phyloP scores from a whole-genome alignment of 2,797 vertebrate genomes.

The Channallabes apus region DNA sequence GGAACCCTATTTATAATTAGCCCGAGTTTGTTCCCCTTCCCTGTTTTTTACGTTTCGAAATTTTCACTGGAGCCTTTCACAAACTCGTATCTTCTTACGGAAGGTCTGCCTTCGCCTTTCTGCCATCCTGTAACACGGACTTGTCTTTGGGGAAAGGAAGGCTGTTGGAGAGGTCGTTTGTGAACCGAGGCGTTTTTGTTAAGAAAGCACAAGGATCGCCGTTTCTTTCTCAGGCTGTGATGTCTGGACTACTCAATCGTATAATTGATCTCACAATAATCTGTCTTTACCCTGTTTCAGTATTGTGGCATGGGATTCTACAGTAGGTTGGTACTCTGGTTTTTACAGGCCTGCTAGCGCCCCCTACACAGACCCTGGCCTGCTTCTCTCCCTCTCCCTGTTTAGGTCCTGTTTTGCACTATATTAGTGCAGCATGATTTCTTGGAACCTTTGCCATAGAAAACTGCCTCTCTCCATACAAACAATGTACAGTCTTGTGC shows the following conservation, averaged over 20 bases:
- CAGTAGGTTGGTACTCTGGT: slow-evolving; percentile 22
- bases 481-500: slow-evolving; percentile 78
- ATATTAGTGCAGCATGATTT: slow-evolving; percentile 99
- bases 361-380: slow-evolving; percentile 53
- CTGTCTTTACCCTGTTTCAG: not conserved
- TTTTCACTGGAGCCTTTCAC: slow-evolving; percentile 73
- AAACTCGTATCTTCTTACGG: slow-evolving; percentile 65
- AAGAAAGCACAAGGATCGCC: slow-evolving; percentile 62
- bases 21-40: slow-evolving; percentile 49
- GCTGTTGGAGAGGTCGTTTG: slow-evolving; percentile 44
- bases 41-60: slow-evolving; percentile 48
- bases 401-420: slow-evolving; percentile 96
- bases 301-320: slow-evolving; percentile 29
- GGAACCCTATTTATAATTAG: slow-evolving; percentile 59
- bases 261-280: slow-evolving; percentile 12
- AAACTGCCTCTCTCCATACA: slow-evolving; percentile 87
- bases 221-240: slow-evolving; percentile 34
- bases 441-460: slow-evolving; percentile 87
- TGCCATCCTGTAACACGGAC: slow-evolving; percentile 58
- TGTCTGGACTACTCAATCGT: slow-evolving; percentile 2
- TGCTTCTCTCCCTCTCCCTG: slow-evolving; percentile 68
- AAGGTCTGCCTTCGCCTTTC: slow-evolving; percentile 69
- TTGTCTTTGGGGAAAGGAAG: slow-evolving; percentile 41
- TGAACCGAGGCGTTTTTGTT: not conserved
- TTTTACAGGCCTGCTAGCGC: slow-evolving; percentile 49